Percentiles rank a stretch among this genome's conserved stretches.
Evolutionary conservation across 2,888 invertebrate genomes (phyloP).

Genomic region (Nephrotoma guestfalica): DNA sequence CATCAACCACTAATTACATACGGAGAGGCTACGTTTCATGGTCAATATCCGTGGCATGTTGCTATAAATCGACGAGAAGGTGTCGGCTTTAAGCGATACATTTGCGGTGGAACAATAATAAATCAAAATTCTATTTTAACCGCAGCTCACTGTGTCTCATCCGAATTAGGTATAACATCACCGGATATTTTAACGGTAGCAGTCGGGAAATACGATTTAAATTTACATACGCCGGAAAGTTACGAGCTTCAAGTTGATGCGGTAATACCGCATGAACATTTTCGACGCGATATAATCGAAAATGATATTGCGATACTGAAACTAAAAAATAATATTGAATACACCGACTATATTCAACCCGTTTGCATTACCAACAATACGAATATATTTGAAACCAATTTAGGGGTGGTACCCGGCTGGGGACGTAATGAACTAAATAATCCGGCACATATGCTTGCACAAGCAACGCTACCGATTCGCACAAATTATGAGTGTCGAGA

Average conservation of each 20-base stretch:
- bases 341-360: constrained; percentile 25
- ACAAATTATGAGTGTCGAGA: constrained; percentile 21
- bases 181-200: constrained; percentile 23
- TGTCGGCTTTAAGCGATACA: constrained; percentile 9
- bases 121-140: constrained; percentile 26
- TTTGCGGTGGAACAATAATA: constrained; percentile 31
- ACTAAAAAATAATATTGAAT: constrained; percentile 21
- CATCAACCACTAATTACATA: constrained; percentile 20
- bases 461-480: constrained; percentile 24
- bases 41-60: constrained; percentile 35
- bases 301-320: constrained; percentile 28
- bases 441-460: constrained; percentile 13
- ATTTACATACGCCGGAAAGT: constrained; percentile 22
- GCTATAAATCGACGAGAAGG: constrained; percentile 17
- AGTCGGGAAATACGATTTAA: constrained; percentile 28
- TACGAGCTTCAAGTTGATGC: constrained; percentile 20
- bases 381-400: neutral
- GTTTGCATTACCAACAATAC: constrained; percentile 25
- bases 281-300: constrained; percentile 5
- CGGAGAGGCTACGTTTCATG: constrained; percentile 23
- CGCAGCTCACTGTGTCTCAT: constrained; percentile 21
- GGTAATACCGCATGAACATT: constrained; percentile 9
- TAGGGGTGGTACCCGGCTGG: constrained; percentile 20
- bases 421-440: constrained; percentile 22
- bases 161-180: constrained; percentile 18